Base-by-base conservation (phyloP, 2,113 vertebrate genomes). In the Pelecanoides urinatrix region DNA sequence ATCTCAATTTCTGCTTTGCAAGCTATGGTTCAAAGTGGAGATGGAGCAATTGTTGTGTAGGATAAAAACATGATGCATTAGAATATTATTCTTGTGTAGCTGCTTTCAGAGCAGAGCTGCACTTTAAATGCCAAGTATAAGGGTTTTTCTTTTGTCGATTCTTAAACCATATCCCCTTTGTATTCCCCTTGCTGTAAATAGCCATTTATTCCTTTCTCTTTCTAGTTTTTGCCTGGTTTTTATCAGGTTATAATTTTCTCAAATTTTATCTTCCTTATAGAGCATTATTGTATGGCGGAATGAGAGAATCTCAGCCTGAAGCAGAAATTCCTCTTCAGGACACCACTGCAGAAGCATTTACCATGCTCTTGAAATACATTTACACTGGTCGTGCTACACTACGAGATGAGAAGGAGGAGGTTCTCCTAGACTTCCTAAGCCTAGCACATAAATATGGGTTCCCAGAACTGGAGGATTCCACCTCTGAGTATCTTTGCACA, bases 361-460 rank as follows among this genome's bases (percentile, higher is more conserved):
- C 99, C 6, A 99, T 99, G 99, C 98, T 99, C 55, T 97, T 99
- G 40, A 98, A 99, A 88, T 99, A 99, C 81, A 98, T 99, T 96
- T 99, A 99, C 98, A 99, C 99, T 21, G 99, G 99, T 70, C 98
- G 99, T 79, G 99, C 99, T 56, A 99, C 98, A 3, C 98, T 99
- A 92, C 99, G 99, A 73, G 99, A 99, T 21, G 99, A 99, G 92
- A 99, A 98, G 38, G 99, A 99, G 77, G 99, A 99, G 96, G 99
- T 99, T 82, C 98, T 99, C 75, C 98, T 99, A 68, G 99, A 99
- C 97, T 99, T 99, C 90, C 96, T 99, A 92, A 99, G 99, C 85
- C 96, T 99, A 84, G 99, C 99, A 56, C 99, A 99, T 97, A 99
- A 99, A 96, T 99, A 99, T 1, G 99, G 99, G 66, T 99, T 99